Percentiles rank a stretch among this genome's conserved stretches.
phyloP scores from a whole-genome alignment of 2,113 vertebrate genomes.

The Prunella himalayana region DNA sequence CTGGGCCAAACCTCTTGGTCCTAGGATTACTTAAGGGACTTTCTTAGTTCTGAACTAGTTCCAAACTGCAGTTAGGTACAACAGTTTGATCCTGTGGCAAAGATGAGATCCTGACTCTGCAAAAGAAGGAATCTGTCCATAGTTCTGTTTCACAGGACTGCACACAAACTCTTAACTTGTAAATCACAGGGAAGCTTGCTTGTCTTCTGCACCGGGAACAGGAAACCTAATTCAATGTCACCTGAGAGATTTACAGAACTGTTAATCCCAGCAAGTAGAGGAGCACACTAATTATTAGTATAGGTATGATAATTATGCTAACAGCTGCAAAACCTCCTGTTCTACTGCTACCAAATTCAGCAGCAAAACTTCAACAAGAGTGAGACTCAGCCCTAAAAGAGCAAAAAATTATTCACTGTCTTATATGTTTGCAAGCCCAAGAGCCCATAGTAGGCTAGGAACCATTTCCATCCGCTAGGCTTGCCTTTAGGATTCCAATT shows the following conservation, averaged over 20 bases:
- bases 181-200: not conserved
- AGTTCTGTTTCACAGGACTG: not conserved
- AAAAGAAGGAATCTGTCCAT: not conserved
- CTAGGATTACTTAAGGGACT: not conserved
- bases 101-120: not conserved
- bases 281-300: not conserved
- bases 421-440: not conserved
- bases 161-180: not conserved
- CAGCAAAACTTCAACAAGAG: not conserved
- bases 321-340: not conserved
- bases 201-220: not conserved
- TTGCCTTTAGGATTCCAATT: not conserved
- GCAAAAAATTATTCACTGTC: not conserved
- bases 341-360: not conserved
- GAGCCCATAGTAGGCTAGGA: not conserved
- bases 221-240: not conserved
- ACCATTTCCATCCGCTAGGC: not conserved
- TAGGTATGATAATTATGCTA: not conserved
- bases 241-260: not conserved
- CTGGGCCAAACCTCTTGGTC: not conserved
- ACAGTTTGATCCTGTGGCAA: not conserved
- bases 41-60: not conserved
- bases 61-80: not conserved
- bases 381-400: not conserved
- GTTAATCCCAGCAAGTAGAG: not conserved